Base-by-base conservation (phyloP, 2,113 vertebrate species). In the Hirundichthys speculiger region DNA sequence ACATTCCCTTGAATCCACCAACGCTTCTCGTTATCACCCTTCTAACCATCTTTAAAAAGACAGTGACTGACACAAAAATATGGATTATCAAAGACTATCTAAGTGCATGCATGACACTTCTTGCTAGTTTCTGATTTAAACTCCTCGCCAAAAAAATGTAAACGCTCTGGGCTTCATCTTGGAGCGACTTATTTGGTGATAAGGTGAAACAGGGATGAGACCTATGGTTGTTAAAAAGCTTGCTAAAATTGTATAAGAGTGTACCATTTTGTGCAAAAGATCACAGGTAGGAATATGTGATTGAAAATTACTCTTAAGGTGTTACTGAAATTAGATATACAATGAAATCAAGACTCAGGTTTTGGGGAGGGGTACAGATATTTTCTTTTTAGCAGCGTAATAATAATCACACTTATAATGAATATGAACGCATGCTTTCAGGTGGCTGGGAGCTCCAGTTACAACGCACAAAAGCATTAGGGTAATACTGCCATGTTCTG, bases 31-130 rank as follows among this genome's bases (percentile, higher is more conserved):
- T 64, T 16, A 25, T 69, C 62, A 68, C 68, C 75, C 75, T 65
- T 80, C 63, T 79, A 75, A 86, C 62, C 79, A 88, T 80, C 80
- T 60, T 79, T 76, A 83, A 87, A 87, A 85, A 82, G 76, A 85
- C 59, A 77, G 74, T 82, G 86, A 84, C 82, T 79, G 83, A 89
- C 82, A 87, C 65, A 75, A 86, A 34, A 86, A 85, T 40, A 51
- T 88, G 83, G 73, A 75, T 83, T 83, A 85, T 90, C 82, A 88
- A 86, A 84, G 59, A 79, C 80, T 83, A 79, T 71, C 80, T 68
- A 88, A 85, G 79, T 59, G 71, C 90, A 92, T 92, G 88, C 89
- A 87, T 67, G 80, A 77, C 69, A 75, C 58, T 83, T 79, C 73
- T 81, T 72, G 70, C 57, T 63, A 66, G 62, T 65, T 47, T 42